Percentiles rank a stretch among this genome's conserved stretches.
These are phyloP conservation scores for Noctua pronuba DNA, from an alignment of 2,888 invertebrate genomes.

Conservation along the genomic window DNA sequence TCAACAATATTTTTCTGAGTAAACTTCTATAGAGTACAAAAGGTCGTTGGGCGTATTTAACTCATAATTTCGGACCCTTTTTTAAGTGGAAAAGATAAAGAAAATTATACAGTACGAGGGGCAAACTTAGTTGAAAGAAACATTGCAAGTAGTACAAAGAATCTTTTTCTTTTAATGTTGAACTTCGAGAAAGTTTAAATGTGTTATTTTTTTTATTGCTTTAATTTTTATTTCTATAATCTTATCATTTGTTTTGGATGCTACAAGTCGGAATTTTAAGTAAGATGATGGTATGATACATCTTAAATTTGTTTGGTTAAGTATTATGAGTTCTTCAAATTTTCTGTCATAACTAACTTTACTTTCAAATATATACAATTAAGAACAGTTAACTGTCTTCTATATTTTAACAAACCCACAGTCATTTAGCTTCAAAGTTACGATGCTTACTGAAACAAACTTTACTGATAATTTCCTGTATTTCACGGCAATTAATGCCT, in stretches of 20 bases:
- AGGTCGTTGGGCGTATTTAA: conserved; percentile 38
- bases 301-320: background rate
- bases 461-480: background rate
- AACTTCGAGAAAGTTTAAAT: conserved; percentile 52
- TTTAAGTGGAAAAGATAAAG: conserved; percentile 51
- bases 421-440: background rate
- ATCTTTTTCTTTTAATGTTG: conserved; percentile 51
- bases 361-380: background rate
- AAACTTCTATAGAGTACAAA: conserved; percentile 30
- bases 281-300: background rate
- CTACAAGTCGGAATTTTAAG: conserved; percentile 1
- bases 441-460: background rate
- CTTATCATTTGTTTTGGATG: conserved; percentile 14
- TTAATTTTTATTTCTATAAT: conserved; percentile 34
- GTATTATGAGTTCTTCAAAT: background rate
- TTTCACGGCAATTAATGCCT: conserved; percentile 7
- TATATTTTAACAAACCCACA: background rate
- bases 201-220: conserved; percentile 35
- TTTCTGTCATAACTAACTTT: background rate
- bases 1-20: conserved; percentile 41
- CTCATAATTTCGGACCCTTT: conserved; percentile 50
- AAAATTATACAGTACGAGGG: conserved; percentile 48
- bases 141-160: conserved; percentile 53
- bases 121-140: conserved; percentile 48
- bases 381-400: background rate